Percentiles rank a stretch among this genome's conserved stretches.
phyloP scores from a whole-genome alignment of 2,888 invertebrate genomes.

The Glyphotaelius pellucidus region DNA sequence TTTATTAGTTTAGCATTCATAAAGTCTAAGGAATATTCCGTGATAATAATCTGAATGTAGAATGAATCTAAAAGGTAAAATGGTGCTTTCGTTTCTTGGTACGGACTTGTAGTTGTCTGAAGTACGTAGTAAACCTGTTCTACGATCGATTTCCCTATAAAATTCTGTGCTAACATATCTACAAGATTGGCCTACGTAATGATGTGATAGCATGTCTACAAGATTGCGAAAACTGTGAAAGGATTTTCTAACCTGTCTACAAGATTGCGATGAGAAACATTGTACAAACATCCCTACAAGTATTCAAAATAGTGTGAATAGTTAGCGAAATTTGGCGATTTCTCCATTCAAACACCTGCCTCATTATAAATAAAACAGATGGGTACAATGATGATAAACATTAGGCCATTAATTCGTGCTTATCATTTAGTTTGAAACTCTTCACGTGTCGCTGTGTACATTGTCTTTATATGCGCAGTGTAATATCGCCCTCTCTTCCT shows the following conservation, averaged over 20 bases:
- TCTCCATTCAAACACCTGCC: background rate
- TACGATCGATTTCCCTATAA: no score
- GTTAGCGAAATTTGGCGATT: background rate
- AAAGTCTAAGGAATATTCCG: background rate
- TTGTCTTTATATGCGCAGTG: background rate
- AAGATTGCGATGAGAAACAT: background rate
- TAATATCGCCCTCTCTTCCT: background rate
- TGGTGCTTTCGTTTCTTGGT: background rate
- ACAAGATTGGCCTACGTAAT: no score
- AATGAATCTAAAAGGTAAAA: background rate
- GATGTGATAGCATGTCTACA: no score
- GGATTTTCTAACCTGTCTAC: background rate
- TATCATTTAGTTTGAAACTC: background rate
- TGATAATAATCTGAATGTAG: background rate
- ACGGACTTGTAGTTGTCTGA: no score
- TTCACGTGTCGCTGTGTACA: background rate
- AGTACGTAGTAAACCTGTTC: no score
- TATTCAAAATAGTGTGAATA: background rate
- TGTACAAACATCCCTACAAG: background rate
- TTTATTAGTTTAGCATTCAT: background rate
- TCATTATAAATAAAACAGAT: background rate
- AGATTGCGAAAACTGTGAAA: background rate
- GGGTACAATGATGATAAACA: background rate
- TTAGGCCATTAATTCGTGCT: background rate
- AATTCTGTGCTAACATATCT: no score